phyloP scores from a whole-genome alignment of 92 coral and sea anemone genomes.

The Zoanthus sansibaricus region DNA sequence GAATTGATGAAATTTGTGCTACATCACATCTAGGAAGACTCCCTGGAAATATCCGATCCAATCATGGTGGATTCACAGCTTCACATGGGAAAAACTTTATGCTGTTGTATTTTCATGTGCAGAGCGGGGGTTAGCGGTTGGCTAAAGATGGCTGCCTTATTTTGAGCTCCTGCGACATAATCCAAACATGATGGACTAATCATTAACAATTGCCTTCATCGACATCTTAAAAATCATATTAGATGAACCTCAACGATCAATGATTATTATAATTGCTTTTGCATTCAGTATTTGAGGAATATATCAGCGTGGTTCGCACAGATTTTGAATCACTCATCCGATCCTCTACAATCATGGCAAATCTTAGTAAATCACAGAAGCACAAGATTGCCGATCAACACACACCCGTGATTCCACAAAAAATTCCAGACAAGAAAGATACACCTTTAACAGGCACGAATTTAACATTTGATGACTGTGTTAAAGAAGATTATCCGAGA shows the following conservation, averaged over 20 bases:
- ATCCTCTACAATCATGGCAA: conserved; percentile 8
- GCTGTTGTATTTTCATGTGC: too few species aligned
- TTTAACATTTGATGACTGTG: conserved; percentile 16
- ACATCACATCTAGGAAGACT: too few species aligned
- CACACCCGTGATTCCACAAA: conserved; percentile 14
- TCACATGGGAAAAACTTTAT: too few species aligned
- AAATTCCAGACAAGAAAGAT: conserved; percentile 7
- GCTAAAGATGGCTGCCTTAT: conserved; percentile 7
- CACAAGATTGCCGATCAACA: conserved; percentile 2
- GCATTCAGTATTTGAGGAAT: conserved; percentile 10
- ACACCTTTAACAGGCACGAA: conserved; percentile 7
- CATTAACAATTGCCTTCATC: conserved; percentile 8
- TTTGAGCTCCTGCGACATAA: not conserved
- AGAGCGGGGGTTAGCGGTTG: not conserved
- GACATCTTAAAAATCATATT: not conserved
- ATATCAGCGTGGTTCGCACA: not conserved
- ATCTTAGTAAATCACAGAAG: conserved; percentile 2
- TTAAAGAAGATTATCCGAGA: conserved; percentile 5
- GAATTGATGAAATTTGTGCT: too few species aligned
- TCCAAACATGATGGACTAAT: conserved; percentile 4
- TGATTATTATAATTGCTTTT: not conserved
- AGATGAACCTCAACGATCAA: conserved; percentile 11
- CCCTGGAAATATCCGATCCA: too few species aligned
- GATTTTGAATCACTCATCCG: conserved; percentile 1
- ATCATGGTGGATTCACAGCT: too few species aligned